A percentile compares a stretch with the other conserved stretches of the same genome.
These are phyloP conservation scores for Taphrorychus bicolor DNA, from an alignment of 2,888 invertebrate species.

Conservation along the genomic window DNA sequence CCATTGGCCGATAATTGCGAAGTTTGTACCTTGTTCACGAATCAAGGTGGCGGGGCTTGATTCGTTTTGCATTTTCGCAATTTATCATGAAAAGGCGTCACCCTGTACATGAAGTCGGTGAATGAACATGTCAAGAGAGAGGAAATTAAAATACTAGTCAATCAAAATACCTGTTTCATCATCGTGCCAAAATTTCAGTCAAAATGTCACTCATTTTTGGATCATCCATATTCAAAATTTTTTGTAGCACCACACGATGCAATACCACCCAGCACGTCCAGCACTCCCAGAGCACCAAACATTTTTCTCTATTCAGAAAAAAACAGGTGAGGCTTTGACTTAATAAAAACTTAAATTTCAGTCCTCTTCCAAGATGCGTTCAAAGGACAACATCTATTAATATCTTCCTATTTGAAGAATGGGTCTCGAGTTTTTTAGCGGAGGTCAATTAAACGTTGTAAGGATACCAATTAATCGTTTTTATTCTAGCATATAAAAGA, in stretches of 20 bases:
- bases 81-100: too few relatives aligned
- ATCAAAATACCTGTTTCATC: not conserved
- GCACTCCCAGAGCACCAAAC: not conserved
- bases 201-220: slow-evolving; percentile 47
- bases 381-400: not conserved
- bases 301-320: slow-evolving; percentile 14
- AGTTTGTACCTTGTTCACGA: too few relatives aligned
- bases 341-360: too few relatives aligned
- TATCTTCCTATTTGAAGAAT: too few relatives aligned
- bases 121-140: too few relatives aligned
- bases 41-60: too few relatives aligned
- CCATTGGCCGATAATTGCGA: too few relatives aligned
- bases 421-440: too few relatives aligned
- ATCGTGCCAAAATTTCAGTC: slow-evolving; percentile 40
- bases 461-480: not conserved
- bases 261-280: slow-evolving; percentile 5
- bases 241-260: slow-evolving; percentile 18
- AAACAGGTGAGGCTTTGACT: slow-evolving; percentile 19
- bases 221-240: slow-evolving; percentile 41
- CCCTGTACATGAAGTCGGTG: too few relatives aligned
- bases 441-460: not conserved
- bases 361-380: not conserved
- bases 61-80: too few relatives aligned
- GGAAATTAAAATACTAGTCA: too few relatives aligned
- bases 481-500: slow-evolving; percentile 22